Base-by-base conservation (phyloP, 2,113 vertebrate species). In the Oryzias curvinotus region DNA sequence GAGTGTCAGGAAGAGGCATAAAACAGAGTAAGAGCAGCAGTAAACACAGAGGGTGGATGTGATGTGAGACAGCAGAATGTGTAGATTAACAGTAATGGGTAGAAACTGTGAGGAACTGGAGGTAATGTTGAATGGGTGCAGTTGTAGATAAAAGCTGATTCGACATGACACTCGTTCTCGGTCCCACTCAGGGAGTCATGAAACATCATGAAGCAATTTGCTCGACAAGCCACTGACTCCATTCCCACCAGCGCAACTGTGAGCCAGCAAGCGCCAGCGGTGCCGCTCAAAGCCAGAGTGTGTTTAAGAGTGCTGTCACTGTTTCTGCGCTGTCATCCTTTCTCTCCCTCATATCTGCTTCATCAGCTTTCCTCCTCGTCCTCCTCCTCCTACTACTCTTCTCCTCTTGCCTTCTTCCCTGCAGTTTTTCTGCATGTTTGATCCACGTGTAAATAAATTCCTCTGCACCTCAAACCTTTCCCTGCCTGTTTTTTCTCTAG, bases 121-220 rank as follows among this genome's bases (percentile, higher is more conserved):
- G n/a, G 64, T 68, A 71, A 53, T 36, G 69, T 41, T 30, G 57
- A 58, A 25, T 63, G 26, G n/a, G 2, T 53, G 46, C 58, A 65
- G 36, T n/a, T 1, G 15, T 51, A 52, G 52, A 41, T 1, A 48
- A 18, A 14, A 49, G 69, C 69, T 73, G 65, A 77, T 81, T 81
- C 53, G 63, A 77, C 69, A 59, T 52, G 69, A 66, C 78, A 52
- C 57, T 59, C 28, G 19, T 66, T 73, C 65, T 48, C 36, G 0
- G 43, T 62, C 57, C 52, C 57, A 5, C 73, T 65, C 52, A 16
- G 68, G 73, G 78, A 81, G 62, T 49, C 65, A 66, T 77, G 68
- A 81, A 58, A 81, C 69, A n/a, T 57, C 73, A 8, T 62, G 16
- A 44, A 77, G 68, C 47, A 14, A 45, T 62, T 54, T 56, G 17